Evolutionary conservation across 2,888 invertebrate species (phyloP).

Genomic region (Mesochorus sp.): DNA sequence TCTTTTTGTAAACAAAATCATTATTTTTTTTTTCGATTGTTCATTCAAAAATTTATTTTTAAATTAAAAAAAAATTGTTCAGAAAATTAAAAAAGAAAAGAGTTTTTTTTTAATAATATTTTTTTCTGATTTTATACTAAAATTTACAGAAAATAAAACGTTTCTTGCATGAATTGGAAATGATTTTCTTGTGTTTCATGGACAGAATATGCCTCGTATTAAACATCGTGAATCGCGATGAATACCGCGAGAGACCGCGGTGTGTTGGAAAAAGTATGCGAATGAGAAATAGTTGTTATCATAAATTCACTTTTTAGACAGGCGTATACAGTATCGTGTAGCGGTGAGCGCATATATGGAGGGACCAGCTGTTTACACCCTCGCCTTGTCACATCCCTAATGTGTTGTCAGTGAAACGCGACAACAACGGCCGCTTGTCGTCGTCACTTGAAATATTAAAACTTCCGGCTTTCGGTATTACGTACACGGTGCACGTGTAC

Average conservation of each 20-base stretch:
- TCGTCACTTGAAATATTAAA: slow-evolving; percentile 60
- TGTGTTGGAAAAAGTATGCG: background rate
- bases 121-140: no score
- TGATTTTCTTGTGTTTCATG: no score
- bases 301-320: background rate
- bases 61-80: no score
- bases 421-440: slow-evolving; percentile 47
- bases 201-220: no score
- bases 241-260: background rate
- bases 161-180: no score
- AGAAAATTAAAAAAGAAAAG: no score
- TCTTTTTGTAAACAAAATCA: no score
- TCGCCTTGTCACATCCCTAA: background rate
- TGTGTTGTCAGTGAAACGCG: background rate
- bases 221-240: no score
- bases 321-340: background rate
- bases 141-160: no score
- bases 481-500: background rate
- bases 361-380: background rate
- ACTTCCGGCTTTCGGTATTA: slow-evolving; percentile 22
- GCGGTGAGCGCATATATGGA: background rate
- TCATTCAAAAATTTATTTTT: no score
- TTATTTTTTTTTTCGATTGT: no score
- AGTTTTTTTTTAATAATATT: no score
- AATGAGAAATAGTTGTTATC: background rate